Conservation (phyloP, 2,113 vertebrate genomes). For the Pangasianodon hypophthalmus region DNA sequence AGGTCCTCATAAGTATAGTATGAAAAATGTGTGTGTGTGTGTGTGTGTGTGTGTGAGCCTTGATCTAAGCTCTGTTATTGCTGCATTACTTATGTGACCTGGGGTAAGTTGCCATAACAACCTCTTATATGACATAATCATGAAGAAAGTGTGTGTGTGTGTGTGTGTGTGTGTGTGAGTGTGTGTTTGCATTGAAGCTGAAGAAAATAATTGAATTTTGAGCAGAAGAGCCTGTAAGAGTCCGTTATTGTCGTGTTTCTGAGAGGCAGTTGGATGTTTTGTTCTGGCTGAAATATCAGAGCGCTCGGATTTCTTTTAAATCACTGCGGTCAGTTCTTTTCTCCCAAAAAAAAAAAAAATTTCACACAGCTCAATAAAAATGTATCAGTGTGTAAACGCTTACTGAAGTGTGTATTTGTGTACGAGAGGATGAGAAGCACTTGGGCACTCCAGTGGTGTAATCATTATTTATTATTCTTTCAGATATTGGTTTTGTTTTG, state of each 20-base stretch:
- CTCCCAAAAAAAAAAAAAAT: background rate
- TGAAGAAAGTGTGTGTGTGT: conserved; percentile 2
- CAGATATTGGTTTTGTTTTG: background rate
- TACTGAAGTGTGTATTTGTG: background rate
- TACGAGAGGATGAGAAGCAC: background rate
- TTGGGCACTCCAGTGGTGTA: background rate
- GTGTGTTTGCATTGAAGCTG: background rate
- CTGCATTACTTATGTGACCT: conserved; percentile 30
- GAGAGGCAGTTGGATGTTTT: background rate
- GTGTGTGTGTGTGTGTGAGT: conserved; percentile 10
- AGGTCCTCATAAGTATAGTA: background rate
- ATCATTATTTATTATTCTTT: background rate
- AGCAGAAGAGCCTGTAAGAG: background rate
- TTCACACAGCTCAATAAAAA: background rate
- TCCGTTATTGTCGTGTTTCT: background rate
- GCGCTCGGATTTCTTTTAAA: background rate
- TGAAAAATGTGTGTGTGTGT: background rate
- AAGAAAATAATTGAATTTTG: background rate
- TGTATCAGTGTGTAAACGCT: background rate
- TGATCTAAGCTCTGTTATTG: background rate
- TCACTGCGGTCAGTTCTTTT: background rate
- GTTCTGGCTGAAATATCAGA: background rate
- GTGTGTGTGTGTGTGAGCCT: too few species aligned
- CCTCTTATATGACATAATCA: conserved; percentile 33
- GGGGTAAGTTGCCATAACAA: conserved; percentile 44